These are phyloP conservation scores for Melieria crassipennis DNA, from an alignment of 2,888 invertebrate genomes.

Conservation along the genomic window DNA sequence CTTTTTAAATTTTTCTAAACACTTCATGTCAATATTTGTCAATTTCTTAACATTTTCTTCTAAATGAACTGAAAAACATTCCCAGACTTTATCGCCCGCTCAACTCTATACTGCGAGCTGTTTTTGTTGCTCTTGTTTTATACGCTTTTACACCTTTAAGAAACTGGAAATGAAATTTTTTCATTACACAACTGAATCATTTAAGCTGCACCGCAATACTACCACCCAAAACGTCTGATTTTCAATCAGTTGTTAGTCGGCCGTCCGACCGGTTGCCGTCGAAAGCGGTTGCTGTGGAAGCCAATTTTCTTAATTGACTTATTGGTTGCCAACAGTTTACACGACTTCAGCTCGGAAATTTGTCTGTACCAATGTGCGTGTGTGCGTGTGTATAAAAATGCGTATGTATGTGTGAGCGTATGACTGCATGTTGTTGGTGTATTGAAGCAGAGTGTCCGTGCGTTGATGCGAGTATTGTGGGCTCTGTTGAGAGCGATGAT, in stretches of 20 bases:
- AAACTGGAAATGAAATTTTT: no score
- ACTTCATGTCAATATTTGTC: not conserved
- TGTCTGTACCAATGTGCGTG: no score
- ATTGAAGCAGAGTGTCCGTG: no score
- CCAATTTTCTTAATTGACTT: constrained; percentile 48
- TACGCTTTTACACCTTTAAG: not conserved
- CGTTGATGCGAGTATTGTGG: no score
- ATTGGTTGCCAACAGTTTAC: constrained; percentile 40
- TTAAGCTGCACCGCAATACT: not conserved
- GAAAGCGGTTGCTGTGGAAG: constrained; percentile 29
- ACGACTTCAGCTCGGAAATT: not conserved
- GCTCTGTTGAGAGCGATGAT: no score
- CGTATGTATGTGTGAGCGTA: no score
- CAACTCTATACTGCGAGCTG: not conserved
- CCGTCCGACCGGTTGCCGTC: not conserved
- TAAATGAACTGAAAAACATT: not conserved
- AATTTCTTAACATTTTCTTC: not conserved
- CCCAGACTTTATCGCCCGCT: not conserved
- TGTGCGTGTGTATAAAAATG: no score
- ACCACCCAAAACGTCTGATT: no score
- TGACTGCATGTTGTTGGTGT: no score
- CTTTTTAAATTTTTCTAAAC: not conserved
- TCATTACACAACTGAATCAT: not conserved
- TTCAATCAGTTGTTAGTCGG: no score
- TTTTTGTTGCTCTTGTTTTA: not conserved